Percentiles rank a stretch among this genome's conserved stretches.
Conservation (phyloP, 2,888 invertebrate species). For the Ennomos fuscantarius region DNA sequence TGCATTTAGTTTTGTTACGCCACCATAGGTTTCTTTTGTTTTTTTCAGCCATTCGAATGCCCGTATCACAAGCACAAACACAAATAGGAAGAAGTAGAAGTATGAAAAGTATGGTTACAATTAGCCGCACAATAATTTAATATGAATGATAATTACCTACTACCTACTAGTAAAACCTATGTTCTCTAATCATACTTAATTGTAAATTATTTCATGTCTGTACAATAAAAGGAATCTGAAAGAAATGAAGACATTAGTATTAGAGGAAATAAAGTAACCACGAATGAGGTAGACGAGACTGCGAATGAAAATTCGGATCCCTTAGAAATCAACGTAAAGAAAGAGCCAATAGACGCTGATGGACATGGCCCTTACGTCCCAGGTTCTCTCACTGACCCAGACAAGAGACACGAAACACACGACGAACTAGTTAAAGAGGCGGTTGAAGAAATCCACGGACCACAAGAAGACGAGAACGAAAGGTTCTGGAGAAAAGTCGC, state of each 20-base stretch:
- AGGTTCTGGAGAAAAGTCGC: constrained; percentile 79
- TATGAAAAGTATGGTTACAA: constrained; percentile 39
- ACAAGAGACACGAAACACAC: constrained; percentile 78
- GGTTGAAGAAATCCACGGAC: constrained; percentile 73
- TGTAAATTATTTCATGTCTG: constrained; percentile 75
- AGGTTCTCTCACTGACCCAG: constrained; percentile 82
- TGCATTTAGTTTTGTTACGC: constrained; percentile 15
- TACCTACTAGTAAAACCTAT: constrained; percentile 14
- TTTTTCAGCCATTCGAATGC: constrained; percentile 71
- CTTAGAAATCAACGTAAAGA: constrained; percentile 58
- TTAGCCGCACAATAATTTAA: constrained; percentile 15
- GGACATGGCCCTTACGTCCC: constrained; percentile 82
- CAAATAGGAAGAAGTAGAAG: constrained; percentile 46
- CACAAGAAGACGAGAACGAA: constrained; percentile 69
- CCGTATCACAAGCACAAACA: constrained; percentile 60
- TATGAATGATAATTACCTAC: constrained; percentile 3
- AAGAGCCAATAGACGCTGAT: constrained; percentile 63
- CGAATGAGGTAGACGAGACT: background rate
- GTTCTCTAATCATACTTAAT: constrained; percentile 30
- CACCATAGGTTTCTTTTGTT: constrained; percentile 45
- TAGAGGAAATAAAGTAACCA: constrained; percentile 18
- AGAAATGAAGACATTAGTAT: constrained; percentile 36
- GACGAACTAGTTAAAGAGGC: constrained; percentile 72
- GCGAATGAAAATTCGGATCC: constrained; percentile 51
- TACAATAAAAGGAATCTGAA: constrained; percentile 66